These are phyloP conservation scores for Hypomecis punctinalis DNA, from an alignment of 2,888 invertebrate genomes.

Conservation along the genomic window DNA sequence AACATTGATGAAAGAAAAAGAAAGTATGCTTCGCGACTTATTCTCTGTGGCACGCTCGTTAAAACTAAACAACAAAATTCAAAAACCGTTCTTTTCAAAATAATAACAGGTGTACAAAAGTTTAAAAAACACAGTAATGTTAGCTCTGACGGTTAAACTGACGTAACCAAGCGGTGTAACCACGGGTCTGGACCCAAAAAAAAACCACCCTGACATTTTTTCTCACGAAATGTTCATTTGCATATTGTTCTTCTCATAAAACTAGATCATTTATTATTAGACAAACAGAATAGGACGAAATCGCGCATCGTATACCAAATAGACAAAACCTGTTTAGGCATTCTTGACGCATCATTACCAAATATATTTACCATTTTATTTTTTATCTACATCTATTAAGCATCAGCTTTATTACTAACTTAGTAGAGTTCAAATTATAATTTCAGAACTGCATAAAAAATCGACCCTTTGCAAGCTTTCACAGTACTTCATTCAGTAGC, in stretches of 20 bases:
- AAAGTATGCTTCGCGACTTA: too few relatives aligned
- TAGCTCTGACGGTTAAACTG: too few relatives aligned
- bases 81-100: too few relatives aligned
- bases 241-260: constrained; percentile 53
- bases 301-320: constrained; percentile 71
- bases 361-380: constrained; percentile 15
- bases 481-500: constrained; percentile 53
- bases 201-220: constrained; percentile 48
- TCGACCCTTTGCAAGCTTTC: constrained; percentile 48
- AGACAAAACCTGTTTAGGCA: constrained; percentile 81
- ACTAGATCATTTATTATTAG: constrained; percentile 65
- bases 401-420: not conserved
- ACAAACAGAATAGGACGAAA: constrained; percentile 55
- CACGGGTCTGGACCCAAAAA: not conserved
- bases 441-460: constrained; percentile 26
- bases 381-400: constrained; percentile 7
- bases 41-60: too few relatives aligned
- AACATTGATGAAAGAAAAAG: too few relatives aligned
- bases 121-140: too few relatives aligned
- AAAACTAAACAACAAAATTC: too few relatives aligned
- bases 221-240: constrained; percentile 68
- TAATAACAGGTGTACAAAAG: too few relatives aligned
- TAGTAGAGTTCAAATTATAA: not conserved
- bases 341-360: constrained; percentile 76
- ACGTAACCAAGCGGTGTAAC: too few relatives aligned